These are phyloP conservation scores for Bradypodion ventrale DNA, from an alignment of 2,797 vertebrate genomes.

Conservation along the genomic window DNA sequence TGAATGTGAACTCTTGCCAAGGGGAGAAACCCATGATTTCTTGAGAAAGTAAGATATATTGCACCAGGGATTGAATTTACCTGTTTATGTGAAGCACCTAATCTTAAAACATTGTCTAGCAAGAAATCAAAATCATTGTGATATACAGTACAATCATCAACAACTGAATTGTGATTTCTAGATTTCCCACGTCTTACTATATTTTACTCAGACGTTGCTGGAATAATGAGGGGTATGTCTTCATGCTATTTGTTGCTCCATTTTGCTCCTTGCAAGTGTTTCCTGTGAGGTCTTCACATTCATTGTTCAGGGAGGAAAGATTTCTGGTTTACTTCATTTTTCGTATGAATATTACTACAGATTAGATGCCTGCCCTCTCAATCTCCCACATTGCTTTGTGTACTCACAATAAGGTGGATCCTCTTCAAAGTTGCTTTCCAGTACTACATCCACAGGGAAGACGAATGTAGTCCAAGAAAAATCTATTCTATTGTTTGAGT, in stretches of 20 bases:
- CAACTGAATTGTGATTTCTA: background rate
- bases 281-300: background rate
- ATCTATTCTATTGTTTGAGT: background rate
- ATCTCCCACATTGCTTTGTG: background rate
- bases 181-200: background rate
- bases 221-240: background rate
- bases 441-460: background rate
- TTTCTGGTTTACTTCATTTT: background rate
- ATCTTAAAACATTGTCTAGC: background rate
- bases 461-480: background rate
- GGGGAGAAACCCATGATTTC: conserved; percentile 15
- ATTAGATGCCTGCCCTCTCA: background rate
- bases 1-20: background rate
- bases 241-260: background rate
- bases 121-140: conserved; percentile 11
- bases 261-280: background rate
- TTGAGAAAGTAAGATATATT: conserved; percentile 23
- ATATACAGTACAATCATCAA: conserved; percentile 2
- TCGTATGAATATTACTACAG: background rate
- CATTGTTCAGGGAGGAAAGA: background rate
- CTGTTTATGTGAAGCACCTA: conserved; percentile 11
- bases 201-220: conserved; percentile 9
- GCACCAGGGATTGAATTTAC: conserved; percentile 33
- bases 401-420: background rate
- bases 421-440: background rate